Evolutionary conservation across 2,888 invertebrate species (phyloP).

Genomic region (Hylaea fasciaria): DNA sequence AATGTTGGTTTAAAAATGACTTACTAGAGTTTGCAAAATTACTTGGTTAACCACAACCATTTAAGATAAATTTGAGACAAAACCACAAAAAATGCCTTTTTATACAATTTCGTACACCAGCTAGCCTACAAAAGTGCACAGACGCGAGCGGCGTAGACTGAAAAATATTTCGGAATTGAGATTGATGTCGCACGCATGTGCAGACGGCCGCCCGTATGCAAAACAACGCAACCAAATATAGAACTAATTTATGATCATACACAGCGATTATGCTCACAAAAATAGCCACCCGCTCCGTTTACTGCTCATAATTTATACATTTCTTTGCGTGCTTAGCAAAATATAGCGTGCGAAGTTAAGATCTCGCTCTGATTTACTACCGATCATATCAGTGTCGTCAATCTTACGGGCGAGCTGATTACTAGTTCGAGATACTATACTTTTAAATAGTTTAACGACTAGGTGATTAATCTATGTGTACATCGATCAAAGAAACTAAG

Average conservation of each 20-base stretch:
- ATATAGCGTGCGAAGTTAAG: constrained; percentile 45
- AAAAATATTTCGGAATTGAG: constrained; percentile 84
- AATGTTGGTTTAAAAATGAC: no score
- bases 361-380: constrained; percentile 46
- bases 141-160: constrained; percentile 63
- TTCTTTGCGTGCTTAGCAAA: constrained; percentile 54
- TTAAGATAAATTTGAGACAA: no score
- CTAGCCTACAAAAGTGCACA: constrained; percentile 17
- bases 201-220: constrained; percentile 82
- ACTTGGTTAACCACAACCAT: no score
- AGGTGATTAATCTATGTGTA: background rate
- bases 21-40: no score
- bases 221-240: constrained; percentile 83
- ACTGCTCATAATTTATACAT: constrained; percentile 70
- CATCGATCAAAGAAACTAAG: no score
- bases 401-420: constrained; percentile 32
- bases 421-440: background rate
- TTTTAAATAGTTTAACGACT: constrained; percentile 16
- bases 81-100: constrained; percentile 6
- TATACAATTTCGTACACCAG: constrained; percentile 11
- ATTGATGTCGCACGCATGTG: constrained; percentile 84
- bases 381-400: constrained; percentile 43
- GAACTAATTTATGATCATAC: constrained; percentile 84
- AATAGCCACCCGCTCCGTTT: constrained; percentile 62
- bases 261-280: constrained; percentile 80